Conservation (phyloP, 2,113 vertebrate species). For the Cathartes aura region DNA sequence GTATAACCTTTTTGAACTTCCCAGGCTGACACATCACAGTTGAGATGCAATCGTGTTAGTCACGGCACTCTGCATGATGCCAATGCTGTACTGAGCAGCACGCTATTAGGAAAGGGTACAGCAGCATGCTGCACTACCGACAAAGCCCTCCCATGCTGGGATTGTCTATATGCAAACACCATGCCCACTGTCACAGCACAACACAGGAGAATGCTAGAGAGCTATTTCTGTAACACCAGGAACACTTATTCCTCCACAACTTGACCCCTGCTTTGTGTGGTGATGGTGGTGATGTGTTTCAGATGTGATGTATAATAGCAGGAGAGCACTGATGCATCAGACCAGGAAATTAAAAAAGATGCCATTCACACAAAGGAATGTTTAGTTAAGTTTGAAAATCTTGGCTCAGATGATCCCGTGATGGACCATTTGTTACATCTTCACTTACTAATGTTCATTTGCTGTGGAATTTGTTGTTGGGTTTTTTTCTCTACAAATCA, state of each 20-base stretch:
- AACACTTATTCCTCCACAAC: not conserved
- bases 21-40: slow-evolving; percentile 24
- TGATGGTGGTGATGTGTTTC: not conserved
- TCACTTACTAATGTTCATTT: not conserved
- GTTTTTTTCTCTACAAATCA: not conserved
- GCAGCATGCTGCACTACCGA: not conserved
- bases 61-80: not conserved
- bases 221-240: not conserved
- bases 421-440: not conserved
- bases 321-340: not conserved
- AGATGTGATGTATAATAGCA: not conserved
- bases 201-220: not conserved
- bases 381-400: slow-evolving; percentile 22
- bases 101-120: not conserved
- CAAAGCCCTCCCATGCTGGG: not conserved
- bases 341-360: not conserved
- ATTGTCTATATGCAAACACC: not conserved
- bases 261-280: not conserved
- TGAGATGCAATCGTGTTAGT: slow-evolving; percentile 2
- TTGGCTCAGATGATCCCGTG: not conserved
- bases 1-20: slow-evolving; percentile 27
- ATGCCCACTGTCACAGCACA: slow-evolving; percentile 18
- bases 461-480: not conserved
- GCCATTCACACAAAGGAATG: slow-evolving; percentile 2
- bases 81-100: slow-evolving; percentile 1